Evolutionary conservation across 2,888 invertebrate species (phyloP), one percentile per base, ranked within the genome.

Genomic region (Eucera pruinosa): DNA sequence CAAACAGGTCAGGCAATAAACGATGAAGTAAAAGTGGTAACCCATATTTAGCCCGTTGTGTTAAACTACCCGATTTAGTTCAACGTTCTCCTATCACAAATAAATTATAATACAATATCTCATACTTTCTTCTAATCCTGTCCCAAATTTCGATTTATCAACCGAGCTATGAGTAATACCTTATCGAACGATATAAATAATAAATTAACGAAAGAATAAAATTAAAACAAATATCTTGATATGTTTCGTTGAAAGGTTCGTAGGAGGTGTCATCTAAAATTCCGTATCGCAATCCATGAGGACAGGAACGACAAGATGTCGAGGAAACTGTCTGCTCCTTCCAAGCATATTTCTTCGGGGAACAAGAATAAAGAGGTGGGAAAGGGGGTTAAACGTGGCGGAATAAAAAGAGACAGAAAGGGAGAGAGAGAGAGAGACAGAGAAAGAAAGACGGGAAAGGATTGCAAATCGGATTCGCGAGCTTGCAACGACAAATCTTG

Each of bases 401-500:
- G 3, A 33, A 33, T 5, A 33, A 33, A 7, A 33, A 33, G 7
- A 30, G 43, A 36, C 3, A 45, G 1, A 7, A 47, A 25, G 15
- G 7, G 20, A n/a, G 45, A 13, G 20, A 72, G 15, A 6, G 15
- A 27, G 15, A n/a, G 15, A 58, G 2, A n/a, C 5, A 3, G 23
- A 47, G 25, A 13, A 11, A 33, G 0, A 27, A 9, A 27, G 9
- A 30, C 11, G 18, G 33, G 23, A 23, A 27, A 41, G 61, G 41
- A 33, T 67, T 57, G 68, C 48, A 78, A 76, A 70, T 76, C 61
- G 78, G 61, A 57, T 76, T 70, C 65, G 67, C 48, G 47, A 64
- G 58, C 48, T 66, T 45, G 61, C 71, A 54, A 25, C 72, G 62
- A 54, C 41, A 58, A 72, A 72, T 78, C 71, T 50, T 36, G 52